Evolutionary conservation across 2,797 vertebrate genomes (phyloP).

Genomic region (Pogoniulus pusillus): DNA sequence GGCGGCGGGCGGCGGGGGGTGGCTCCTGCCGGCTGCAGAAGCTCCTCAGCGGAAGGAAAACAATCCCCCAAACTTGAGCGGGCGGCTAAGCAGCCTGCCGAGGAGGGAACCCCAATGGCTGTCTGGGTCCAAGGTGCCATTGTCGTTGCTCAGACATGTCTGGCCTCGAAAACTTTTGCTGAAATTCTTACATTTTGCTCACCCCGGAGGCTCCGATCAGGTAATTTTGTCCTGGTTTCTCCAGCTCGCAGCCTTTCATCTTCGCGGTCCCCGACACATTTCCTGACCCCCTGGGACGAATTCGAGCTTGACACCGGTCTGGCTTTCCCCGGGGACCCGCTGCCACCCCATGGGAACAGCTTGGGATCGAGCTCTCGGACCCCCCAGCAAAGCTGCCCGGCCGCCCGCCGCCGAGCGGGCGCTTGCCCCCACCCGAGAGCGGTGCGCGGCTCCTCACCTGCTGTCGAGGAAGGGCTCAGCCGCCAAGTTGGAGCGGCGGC

Average conservation of each 20-base stretch:
- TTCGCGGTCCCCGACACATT: background rate
- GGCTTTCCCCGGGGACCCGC: background rate
- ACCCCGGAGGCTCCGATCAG: background rate
- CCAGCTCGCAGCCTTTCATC: background rate
- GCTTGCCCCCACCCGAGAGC: background rate
- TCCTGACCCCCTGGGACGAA: background rate
- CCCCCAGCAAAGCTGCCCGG: background rate
- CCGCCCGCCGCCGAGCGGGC: background rate
- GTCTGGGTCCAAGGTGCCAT: background rate
- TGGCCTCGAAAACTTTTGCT: constrained; percentile 33
- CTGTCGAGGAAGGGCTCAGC: constrained; percentile 56
- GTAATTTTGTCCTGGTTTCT: background rate
- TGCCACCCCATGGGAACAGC: background rate
- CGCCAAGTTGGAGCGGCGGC: constrained; percentile 11
- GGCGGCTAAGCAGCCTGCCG: background rate
- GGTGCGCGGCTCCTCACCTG: constrained; percentile 66
- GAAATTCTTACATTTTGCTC: background rate
- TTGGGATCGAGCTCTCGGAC: background rate
- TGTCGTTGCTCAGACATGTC: background rate
- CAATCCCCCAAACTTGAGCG: constrained; percentile 14
- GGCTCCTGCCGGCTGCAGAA: background rate
- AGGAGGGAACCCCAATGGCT: background rate
- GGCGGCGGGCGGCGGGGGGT: background rate
- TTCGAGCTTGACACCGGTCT: background rate
- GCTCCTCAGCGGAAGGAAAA: background rate